Conservation (phyloP, 92 coral and sea anemone genomes). For the Pocillopora meandrina region DNA sequence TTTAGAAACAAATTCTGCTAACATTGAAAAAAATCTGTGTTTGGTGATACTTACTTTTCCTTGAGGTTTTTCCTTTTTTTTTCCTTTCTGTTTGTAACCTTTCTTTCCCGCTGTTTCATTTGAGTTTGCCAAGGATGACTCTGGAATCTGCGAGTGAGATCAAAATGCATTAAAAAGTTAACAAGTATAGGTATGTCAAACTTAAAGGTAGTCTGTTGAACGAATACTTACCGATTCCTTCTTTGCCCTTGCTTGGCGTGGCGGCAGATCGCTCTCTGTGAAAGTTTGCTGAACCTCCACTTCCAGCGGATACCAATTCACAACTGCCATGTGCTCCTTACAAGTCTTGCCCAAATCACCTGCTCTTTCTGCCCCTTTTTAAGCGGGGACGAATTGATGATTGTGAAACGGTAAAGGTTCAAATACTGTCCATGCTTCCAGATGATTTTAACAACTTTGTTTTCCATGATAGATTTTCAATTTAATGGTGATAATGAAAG, state of each 20-base stretch:
- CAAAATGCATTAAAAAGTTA: too few species aligned
- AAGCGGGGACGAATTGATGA: constrained; percentile 5
- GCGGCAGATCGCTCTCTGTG: constrained; percentile 2
- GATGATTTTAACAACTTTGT: neutral
- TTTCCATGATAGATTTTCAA: too few species aligned
- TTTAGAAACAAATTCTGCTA: too few species aligned
- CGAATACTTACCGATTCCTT: constrained; percentile 1
- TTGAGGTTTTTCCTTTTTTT: neutral
- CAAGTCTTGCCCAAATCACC: neutral
- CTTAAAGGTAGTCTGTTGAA: neutral
- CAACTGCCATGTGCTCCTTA: constrained; percentile 1
- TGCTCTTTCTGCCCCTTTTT: constrained; percentile 11
- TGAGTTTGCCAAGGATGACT: too few species aligned
- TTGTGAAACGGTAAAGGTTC: neutral
- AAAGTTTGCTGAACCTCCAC: neutral
- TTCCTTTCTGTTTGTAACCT: too few species aligned
- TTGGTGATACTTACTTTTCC: neutral
- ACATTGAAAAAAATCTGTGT: too few species aligned
- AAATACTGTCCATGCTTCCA: too few species aligned
- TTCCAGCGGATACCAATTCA: constrained; percentile 1
- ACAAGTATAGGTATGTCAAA: too few species aligned
- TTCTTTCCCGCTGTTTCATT: too few species aligned
- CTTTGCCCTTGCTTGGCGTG: constrained; percentile 7
- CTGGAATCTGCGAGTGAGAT: too few species aligned
- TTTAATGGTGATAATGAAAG: neutral